These are phyloP conservation scores for Notothenia coriiceps DNA, from an alignment of 2,113 vertebrate genomes.

Conservation along the genomic window DNA sequence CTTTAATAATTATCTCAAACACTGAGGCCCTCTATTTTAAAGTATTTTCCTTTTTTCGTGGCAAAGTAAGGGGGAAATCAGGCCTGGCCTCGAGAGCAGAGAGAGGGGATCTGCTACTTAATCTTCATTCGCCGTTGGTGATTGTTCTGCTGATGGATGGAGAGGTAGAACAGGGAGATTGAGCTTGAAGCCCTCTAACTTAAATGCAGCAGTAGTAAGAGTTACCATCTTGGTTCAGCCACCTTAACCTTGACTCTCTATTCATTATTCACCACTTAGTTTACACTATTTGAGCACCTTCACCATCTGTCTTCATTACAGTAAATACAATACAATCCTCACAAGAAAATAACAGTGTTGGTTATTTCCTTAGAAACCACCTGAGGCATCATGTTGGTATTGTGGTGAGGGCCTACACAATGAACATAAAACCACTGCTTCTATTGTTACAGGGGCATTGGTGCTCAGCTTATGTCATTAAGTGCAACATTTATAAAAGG, in stretches of 20 bases:
- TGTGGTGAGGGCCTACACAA: neutral
- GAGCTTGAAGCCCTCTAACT: conserved; percentile 48
- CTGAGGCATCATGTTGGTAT: neutral
- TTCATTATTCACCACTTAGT: neutral
- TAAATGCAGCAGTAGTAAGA: conserved; percentile 35
- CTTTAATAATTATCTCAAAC: conserved; percentile 73
- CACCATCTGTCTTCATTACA: neutral
- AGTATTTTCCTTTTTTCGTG: conserved; percentile 37
- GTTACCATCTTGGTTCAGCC: conserved; percentile 6
- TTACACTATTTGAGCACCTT: neutral
- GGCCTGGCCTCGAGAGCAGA: conserved; percentile 38
- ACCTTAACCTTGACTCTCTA: conserved; percentile 7
- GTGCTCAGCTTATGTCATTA: too few species aligned
- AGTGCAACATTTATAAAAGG: too few species aligned
- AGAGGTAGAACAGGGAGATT: conserved; percentile 44
- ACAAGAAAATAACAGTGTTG: neutral
- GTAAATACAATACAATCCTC: too few species aligned
- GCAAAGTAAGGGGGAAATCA: conserved; percentile 27
- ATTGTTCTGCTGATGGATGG: conserved; percentile 70
- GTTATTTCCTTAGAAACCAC: neutral
- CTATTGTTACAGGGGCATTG: too few species aligned
- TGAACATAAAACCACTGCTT: neutral
- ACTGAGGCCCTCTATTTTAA: conserved; percentile 65
- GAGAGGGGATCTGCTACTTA: conserved; percentile 55
- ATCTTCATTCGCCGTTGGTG: conserved; percentile 63